phyloP scores from a whole-genome alignment of 2,113 vertebrate genomes.

The Scatophagus argus region DNA sequence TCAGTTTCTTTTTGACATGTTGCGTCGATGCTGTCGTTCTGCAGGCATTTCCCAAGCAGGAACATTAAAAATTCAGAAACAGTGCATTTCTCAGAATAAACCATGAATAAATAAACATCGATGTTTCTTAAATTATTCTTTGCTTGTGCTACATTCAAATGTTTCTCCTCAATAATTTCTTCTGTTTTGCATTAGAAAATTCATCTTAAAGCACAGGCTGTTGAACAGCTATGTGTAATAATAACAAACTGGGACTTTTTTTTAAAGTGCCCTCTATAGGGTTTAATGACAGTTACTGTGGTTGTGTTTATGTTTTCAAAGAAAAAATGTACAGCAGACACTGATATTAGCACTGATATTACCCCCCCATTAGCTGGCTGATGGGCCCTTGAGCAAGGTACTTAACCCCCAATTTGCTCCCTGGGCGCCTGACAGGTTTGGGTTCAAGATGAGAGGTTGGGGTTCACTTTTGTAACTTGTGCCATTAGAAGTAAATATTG shows the following conservation, averaged over 20 bases:
- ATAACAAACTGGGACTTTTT: background rate
- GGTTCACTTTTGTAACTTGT: conserved; percentile 1
- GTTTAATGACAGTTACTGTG: too few species aligned
- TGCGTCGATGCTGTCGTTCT: too few species aligned
- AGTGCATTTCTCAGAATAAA: background rate
- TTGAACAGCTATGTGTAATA: background rate
- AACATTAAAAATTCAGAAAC: background rate
- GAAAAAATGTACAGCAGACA: background rate
- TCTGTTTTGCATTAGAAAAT: background rate
- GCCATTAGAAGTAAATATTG: conserved; percentile 13
- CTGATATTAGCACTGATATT: background rate
- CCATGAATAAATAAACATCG: background rate
- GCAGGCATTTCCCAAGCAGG: background rate
- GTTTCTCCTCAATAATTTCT: background rate
- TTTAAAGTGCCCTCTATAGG: too few species aligned
- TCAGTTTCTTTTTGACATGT: background rate
- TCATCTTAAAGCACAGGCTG: background rate
- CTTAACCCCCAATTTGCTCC: too few species aligned
- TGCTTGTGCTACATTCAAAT: background rate
- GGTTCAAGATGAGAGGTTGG: too few species aligned
- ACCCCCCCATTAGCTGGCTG: too few species aligned
- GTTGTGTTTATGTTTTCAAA: background rate
- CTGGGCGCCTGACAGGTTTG: too few species aligned
- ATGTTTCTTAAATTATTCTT: background rate
- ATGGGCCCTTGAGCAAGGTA: too few species aligned